Base-by-base conservation (phyloP, 2,797 vertebrate species). In the Dallia pectoralis region DNA sequence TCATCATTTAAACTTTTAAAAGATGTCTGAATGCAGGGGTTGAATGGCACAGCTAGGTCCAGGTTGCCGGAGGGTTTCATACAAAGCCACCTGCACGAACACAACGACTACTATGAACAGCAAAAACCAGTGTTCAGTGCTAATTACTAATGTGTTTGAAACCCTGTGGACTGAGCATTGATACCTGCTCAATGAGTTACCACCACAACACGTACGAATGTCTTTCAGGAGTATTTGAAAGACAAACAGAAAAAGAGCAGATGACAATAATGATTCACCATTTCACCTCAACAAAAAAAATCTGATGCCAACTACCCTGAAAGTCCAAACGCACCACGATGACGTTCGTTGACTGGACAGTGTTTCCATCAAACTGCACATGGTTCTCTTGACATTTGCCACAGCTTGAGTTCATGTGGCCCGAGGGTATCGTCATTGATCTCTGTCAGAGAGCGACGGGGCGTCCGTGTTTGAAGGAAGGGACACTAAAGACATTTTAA, bases 401-500 rank as follows among this genome's bases (percentile, higher is more conserved):
- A 78, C 79, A 0, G 69, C 59, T 74, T 87, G 89, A 79, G 82
- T 72, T 40, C 68, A 40, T 2, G 14, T 74, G 81, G 85, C 91
- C 86, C 2, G 77, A 83, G 36, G 81, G 89, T 82, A 72, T 80
- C 69, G 40, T 70, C 81, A 87, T 88, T 81, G 77, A 88, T 90
- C 89, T 86, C 75, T 88, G 86, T 90, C 90, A 87, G 76, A 56
- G 76, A 69, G 0, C 85, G 78, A 82, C 69, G 64, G 87, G 87
- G 63, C 75, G 73, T 51, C 67, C 33, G 44, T 11, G 12, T 65
- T 29, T 68, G 70, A 67, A 36, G 29, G 30, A 29, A 48, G 51
- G 74, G 56, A 70, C 18, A n/a, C 80, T 90, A 90, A 92, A 85
- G 89, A 91, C 87, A 56, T 85, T 90, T 91, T 92, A 90, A 92